Percentiles rank a stretch among this genome's conserved stretches.
Conservation (phyloP, 2,888 invertebrate species). For the Dexiosoma caninum region DNA sequence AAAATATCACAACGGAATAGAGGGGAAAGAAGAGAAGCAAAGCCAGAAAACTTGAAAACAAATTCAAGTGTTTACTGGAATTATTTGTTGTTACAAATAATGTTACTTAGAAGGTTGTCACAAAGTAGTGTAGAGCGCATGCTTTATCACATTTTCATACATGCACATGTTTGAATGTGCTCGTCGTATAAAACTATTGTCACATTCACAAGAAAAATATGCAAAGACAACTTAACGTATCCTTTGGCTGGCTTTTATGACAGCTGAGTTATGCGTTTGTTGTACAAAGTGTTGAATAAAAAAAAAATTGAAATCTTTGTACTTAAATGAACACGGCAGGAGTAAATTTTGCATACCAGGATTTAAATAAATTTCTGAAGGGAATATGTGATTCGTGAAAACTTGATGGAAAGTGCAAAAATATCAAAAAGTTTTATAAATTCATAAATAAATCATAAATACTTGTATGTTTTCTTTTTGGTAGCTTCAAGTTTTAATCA, state of each 20-base stretch:
- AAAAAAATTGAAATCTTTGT: background rate
- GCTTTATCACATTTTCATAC: background rate
- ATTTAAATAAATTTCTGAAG: background rate
- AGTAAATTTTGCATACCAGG: background rate
- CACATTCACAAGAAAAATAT: background rate
- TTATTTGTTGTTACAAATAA: conserved; percentile 23
- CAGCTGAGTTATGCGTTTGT: background rate
- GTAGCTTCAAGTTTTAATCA: too few relatives aligned
- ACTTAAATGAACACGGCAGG: background rate
- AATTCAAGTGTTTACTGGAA: conserved; percentile 45
- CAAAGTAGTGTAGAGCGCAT: conserved; percentile 2
- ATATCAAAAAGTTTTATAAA: too few relatives aligned
- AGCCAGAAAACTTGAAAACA: background rate
- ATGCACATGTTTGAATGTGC: background rate
- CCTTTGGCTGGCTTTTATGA: background rate
- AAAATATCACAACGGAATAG: background rate
- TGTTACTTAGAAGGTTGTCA: conserved; percentile 31
- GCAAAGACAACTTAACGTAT: background rate
- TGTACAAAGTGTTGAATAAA: background rate
- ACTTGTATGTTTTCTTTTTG: too few relatives aligned
- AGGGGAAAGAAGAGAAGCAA: background rate
- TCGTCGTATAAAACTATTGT: background rate
- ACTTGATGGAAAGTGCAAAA: too few relatives aligned
- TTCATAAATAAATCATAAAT: too few relatives aligned
- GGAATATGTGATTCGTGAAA: too few relatives aligned